These are phyloP conservation scores for Rhynchomys soricoides DNA, from an alignment of 2,113 vertebrate genomes.

Conservation along the genomic window DNA sequence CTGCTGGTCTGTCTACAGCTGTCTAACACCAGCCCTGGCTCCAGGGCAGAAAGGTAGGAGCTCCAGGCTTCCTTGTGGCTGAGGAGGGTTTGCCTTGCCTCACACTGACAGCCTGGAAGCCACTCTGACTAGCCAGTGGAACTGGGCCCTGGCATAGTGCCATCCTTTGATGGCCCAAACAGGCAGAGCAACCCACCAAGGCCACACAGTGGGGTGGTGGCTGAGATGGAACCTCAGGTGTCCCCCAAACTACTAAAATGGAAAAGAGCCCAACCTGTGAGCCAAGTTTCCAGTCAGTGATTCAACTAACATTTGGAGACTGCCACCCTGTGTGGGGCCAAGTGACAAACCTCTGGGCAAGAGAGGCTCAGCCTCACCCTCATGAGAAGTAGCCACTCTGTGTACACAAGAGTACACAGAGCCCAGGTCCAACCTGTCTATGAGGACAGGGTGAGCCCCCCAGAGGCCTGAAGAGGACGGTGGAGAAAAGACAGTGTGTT, in stretches of 20 bases:
- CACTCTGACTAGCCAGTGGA: neutral
- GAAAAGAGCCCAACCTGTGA: neutral
- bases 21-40: neutral
- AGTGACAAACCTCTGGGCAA: neutral
- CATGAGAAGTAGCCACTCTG: neutral
- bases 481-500: neutral
- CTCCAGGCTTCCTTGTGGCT: neutral
- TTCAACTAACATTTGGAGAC: neutral
- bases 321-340: neutral
- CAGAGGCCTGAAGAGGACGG: neutral
- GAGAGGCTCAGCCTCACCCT: neutral
- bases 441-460: neutral
- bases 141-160: neutral
- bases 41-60: neutral
- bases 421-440: neutral
- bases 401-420: too few relatives aligned
- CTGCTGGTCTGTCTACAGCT: neutral
- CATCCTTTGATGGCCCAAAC: neutral
- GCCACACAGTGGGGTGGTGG: neutral
- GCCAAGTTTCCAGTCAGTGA: neutral
- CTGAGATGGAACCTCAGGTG: neutral
- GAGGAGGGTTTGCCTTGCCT: neutral
- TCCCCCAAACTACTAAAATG: neutral
- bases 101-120: neutral
- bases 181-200: neutral